These are phyloP conservation scores for Diceros bicornis DNA, from an alignment of 2,797 vertebrate genomes.

Conservation along the genomic window DNA sequence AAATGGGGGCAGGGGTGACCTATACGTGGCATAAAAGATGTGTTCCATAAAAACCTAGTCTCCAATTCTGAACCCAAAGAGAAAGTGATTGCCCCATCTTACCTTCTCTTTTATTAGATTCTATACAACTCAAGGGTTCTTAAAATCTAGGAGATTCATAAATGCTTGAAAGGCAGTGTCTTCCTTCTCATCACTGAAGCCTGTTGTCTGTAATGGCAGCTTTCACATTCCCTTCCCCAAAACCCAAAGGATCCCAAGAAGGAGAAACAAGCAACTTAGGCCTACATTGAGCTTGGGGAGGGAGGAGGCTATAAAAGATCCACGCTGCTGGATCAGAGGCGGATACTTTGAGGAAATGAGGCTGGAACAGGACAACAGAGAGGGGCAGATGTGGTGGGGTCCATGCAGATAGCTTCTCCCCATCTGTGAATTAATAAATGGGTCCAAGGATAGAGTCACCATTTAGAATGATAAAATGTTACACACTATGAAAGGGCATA, in stretches of 20 bases:
- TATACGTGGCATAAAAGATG: conserved; percentile 33
- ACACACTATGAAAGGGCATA: neutral
- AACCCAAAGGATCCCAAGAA: neutral
- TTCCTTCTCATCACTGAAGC: neutral
- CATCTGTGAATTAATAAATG: neutral
- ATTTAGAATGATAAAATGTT: conserved; percentile 1
- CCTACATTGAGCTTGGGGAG: neutral
- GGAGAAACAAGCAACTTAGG: neutral
- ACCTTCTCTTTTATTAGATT: neutral
- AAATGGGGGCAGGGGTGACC: neutral
- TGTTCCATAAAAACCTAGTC: neutral
- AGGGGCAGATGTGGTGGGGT: neutral
- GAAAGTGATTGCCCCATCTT: neutral
- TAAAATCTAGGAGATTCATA: neutral
- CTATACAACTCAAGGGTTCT: neutral
- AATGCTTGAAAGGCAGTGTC: conserved; percentile 24
- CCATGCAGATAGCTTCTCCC: neutral
- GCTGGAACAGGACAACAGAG: neutral
- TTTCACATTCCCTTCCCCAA: neutral
- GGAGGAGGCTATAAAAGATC: neutral
- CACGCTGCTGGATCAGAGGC: neutral
- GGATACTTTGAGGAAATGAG: neutral
- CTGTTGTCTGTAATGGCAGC: neutral
- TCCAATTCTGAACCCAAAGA: conserved; percentile 45
- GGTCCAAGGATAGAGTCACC: neutral